Percentiles rank a stretch among this genome's conserved stretches.
phyloP scores from a whole-genome alignment of 2,888 invertebrate genomes.

The Chloromyia formosa region DNA sequence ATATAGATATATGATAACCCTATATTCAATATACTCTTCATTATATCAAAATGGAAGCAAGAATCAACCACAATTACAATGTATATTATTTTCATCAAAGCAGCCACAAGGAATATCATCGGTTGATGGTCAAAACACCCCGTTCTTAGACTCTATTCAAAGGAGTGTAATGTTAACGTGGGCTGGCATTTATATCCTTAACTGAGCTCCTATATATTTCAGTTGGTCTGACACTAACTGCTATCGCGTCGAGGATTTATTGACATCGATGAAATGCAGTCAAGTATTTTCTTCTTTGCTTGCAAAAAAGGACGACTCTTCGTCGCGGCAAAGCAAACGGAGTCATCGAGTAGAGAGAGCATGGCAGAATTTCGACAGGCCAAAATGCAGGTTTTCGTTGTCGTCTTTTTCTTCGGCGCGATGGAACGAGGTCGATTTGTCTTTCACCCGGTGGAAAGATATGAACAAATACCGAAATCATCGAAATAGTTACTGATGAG shows the following conservation, averaged over 20 bases:
- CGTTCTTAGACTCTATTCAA: neutral
- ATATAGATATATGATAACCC: too few species aligned
- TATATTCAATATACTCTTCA: too few species aligned
- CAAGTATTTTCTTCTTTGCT: slow-evolving; percentile 47
- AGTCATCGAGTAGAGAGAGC: neutral
- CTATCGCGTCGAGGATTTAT: slow-evolving; percentile 64
- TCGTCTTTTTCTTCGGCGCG: neutral
- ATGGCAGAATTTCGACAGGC: neutral
- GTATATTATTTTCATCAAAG: too few species aligned
- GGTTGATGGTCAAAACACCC: neutral
- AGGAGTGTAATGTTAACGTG: neutral
- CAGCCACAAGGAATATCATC: too few species aligned
- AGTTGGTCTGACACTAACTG: slow-evolving; percentile 65
- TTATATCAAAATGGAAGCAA: too few species aligned
- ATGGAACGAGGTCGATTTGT: neutral
- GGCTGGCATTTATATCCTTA: slow-evolving; percentile 38
- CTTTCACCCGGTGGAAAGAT: neutral
- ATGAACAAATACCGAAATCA: slow-evolving; percentile 29
- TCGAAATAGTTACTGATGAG: slow-evolving; percentile 22
- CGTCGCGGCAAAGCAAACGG: neutral
- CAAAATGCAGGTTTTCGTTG: slow-evolving; percentile 11
- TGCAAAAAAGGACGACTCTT: slow-evolving; percentile 22
- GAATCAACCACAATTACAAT: too few species aligned
- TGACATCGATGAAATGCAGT: slow-evolving; percentile 59
- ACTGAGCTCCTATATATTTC: slow-evolving; percentile 61